A percentile compares a stretch with the other conserved stretches of the same genome.
These are phyloP conservation scores for Phaonia tiefii DNA, from an alignment of 2,888 invertebrate species.

Conservation along the genomic window DNA sequence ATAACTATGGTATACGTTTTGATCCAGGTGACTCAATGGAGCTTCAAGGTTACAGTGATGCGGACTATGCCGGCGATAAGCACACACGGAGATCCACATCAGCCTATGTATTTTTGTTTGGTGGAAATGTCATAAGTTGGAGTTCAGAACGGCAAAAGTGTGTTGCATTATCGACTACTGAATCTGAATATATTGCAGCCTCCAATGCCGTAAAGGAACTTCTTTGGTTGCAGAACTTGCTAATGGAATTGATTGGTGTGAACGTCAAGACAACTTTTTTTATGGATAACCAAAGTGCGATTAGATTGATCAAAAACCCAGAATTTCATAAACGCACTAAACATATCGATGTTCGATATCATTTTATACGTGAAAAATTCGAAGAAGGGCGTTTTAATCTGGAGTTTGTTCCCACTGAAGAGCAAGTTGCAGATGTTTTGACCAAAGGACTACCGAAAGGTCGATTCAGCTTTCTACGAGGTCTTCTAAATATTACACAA, in stretches of 20 bases:
- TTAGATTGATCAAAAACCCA: conserved; percentile 26
- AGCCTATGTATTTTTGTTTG: not conserved
- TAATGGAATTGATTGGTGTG: not conserved
- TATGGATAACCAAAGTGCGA: conserved; percentile 31
- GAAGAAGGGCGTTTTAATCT: too few species aligned
- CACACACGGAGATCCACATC: conserved; percentile 3
- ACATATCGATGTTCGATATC: conserved; percentile 25
- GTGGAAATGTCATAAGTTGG: conserved; percentile 4
- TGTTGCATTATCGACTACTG: conserved; percentile 16
- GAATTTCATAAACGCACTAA: conserved; percentile 15
- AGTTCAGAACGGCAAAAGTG: conserved; percentile 37
- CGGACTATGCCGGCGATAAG: conserved; percentile 7
- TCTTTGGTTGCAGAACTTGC: conserved; percentile 27
- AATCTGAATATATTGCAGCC: conserved; percentile 31
- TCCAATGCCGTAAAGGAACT: conserved; percentile 41
- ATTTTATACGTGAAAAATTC: conserved; percentile 2
- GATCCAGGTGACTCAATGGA: not conserved
- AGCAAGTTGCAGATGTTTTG: too few species aligned
- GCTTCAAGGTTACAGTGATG: too few species aligned
- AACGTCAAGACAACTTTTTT: too few species aligned
- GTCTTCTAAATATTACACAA: too few species aligned
- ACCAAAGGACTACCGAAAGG: too few species aligned
- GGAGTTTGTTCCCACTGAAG: too few species aligned
- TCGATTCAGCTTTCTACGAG: too few species aligned
- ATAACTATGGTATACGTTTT: conserved; percentile 6